Evolutionary conservation across 1,140 invertebrate genomes (phyloP).

Genomic region (Drosophila pseudoobscura): DNA sequence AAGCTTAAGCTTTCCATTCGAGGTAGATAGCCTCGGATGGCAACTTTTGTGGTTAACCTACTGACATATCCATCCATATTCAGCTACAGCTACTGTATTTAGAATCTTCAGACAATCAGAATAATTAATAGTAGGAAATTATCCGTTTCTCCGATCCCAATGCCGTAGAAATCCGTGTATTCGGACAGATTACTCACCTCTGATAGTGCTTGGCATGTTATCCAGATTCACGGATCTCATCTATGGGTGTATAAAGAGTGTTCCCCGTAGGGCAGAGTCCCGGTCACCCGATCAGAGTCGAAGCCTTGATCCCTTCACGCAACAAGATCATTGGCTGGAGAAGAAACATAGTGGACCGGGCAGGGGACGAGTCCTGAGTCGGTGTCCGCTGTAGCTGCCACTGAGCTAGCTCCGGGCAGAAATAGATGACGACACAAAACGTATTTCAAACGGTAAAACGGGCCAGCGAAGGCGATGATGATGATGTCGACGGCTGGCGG

Average conservation of each 20-base stretch:
- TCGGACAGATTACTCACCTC: constrained; percentile 55
- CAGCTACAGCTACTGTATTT: too few relatives aligned
- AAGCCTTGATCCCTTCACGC: constrained; percentile 28
- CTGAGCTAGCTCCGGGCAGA: constrained; percentile 29
- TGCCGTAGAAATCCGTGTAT: too few relatives aligned
- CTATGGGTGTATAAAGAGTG: constrained; percentile 31
- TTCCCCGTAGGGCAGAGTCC: constrained; percentile 12
- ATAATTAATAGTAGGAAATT: too few relatives aligned
- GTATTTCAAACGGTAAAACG: constrained; percentile 67
- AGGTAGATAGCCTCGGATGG: too few relatives aligned
- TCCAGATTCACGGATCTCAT: constrained; percentile 58
- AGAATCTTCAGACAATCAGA: too few relatives aligned
- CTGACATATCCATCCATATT: too few relatives aligned
- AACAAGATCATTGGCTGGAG: constrained; percentile 16
- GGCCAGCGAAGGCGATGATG: constrained; percentile 1
- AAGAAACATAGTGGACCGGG: constrained; percentile 1
- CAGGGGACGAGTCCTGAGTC: too few relatives aligned
- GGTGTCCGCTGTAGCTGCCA: too few relatives aligned
- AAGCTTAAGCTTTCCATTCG: too few relatives aligned
- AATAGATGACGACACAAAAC: constrained; percentile 39
- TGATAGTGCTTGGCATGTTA: constrained; percentile 80
- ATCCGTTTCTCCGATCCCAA: too few relatives aligned
- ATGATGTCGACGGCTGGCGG: too few relatives aligned
- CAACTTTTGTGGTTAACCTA: too few relatives aligned
- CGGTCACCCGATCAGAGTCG: constrained; percentile 25